These are phyloP conservation scores for Ammodytes marinus DNA, from an alignment of 2,113 vertebrate genomes.

Conservation along the genomic window DNA sequence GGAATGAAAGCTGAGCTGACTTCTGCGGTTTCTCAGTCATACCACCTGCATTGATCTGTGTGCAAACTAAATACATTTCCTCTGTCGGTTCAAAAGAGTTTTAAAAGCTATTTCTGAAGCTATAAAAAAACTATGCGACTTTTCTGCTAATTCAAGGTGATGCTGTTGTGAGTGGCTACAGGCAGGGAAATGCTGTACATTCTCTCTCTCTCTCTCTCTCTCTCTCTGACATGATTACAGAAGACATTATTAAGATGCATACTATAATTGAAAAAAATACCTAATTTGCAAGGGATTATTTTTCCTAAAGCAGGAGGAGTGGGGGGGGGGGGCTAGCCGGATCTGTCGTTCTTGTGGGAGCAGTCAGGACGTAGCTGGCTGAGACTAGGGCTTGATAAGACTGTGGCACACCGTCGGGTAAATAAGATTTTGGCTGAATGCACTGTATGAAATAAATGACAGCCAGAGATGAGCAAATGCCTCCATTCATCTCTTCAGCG, in stretches of 20 bases:
- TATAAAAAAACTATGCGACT: background rate
- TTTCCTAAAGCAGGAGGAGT: constrained; percentile 21
- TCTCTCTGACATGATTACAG: constrained; percentile 36
- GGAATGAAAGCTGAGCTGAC: constrained; percentile 22
- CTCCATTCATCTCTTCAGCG: constrained; percentile 45
- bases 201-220: constrained; percentile 10
- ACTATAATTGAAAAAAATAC: constrained; percentile 47
- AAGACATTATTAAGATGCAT: constrained; percentile 26
- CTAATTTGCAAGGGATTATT: constrained; percentile 49
- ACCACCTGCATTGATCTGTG: constrained; percentile 16
- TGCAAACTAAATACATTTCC: constrained; percentile 7
- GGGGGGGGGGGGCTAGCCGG: background rate
- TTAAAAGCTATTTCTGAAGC: constrained; percentile 9
- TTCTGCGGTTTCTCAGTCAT: background rate
- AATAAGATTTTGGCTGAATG: constrained; percentile 49
- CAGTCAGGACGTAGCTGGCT: constrained; percentile 33
- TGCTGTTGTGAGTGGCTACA: background rate
- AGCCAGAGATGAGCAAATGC: constrained; percentile 41
- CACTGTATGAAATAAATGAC: constrained; percentile 14
- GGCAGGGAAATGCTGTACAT: constrained; percentile 1
- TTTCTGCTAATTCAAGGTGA: background rate
- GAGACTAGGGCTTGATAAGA: constrained; percentile 30
- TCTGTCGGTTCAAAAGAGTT: background rate
- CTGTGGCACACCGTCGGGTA: constrained; percentile 29
- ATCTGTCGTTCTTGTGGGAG: constrained; percentile 32